phyloP scores from a whole-genome alignment of 1,140 invertebrate genomes.

The Scaptomyza montana region DNA sequence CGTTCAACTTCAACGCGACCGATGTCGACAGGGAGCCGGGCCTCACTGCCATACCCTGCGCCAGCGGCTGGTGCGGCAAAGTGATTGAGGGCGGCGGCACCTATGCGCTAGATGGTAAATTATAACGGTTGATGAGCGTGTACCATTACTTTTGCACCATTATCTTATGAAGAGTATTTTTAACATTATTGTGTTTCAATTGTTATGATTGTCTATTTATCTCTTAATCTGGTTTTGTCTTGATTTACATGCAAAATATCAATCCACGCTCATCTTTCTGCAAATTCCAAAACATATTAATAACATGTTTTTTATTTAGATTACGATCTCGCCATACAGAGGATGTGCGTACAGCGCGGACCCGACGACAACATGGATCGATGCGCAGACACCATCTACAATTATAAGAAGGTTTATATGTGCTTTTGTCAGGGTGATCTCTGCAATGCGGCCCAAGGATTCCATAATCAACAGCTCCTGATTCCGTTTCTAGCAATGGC shows the following conservation, averaged over 20 bases:
- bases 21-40: conserved; percentile 88
- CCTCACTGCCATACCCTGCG: conserved; percentile 91
- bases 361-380: conserved; percentile 94
- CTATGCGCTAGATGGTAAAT: conserved; percentile 87
- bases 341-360: conserved; percentile 93
- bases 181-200: too few relatives aligned
- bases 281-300: too few relatives aligned
- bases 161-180: too few relatives aligned
- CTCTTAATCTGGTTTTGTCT: too few relatives aligned
- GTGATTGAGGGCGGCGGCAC: conserved; percentile 91
- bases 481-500: not conserved
- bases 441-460: conserved; percentile 86
- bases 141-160: not conserved
- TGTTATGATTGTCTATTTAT: too few relatives aligned
- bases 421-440: conserved; percentile 96
- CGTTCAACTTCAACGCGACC: conserved; percentile 91
- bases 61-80: conserved; percentile 97
- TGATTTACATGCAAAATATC: too few relatives aligned
- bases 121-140: not conserved
- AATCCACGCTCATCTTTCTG: too few relatives aligned
- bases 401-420: conserved; percentile 93
- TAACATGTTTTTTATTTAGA: conserved; percentile 85
- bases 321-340: conserved; percentile 93
- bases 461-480: not conserved
- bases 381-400: conserved; percentile 92